Evolutionary conservation across 2,113 vertebrate genomes (phyloP), one percentile per base, ranked within the genome.

Genomic region (Carettochelys insculpta): DNA sequence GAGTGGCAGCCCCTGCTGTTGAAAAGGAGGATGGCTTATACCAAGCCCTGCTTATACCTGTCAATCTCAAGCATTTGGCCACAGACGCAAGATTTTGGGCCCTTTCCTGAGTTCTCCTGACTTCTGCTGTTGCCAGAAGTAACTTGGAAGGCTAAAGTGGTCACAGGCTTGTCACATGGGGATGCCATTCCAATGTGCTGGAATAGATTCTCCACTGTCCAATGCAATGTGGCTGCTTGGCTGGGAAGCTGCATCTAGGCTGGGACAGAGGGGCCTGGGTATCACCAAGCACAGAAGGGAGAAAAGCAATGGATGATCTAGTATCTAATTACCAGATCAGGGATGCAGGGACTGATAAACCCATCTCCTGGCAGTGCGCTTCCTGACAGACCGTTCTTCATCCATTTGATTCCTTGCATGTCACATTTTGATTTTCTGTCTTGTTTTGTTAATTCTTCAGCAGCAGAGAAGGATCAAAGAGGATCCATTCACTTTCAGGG

Each of bases 191-290:
- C 76, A n/a, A n/a, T 9, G 11, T 1, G 45, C 54, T 51, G 78
- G 43, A 13, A 25, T 31, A 16, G 47, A 34, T 73, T 77, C 47
- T 8, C 2, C 1, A 1, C 2, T 12, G 2, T 16, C 20, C 14
- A 2, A 8, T 65, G 54, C 41, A 11, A 7, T 47, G 10, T 0
- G 2, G 48, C 9, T 43, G 50, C 2, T 0, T 8, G 11, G 8
- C 31, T 27, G 6, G 48, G 34, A 48, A 8, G 12, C 52, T 3
- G 1, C 0, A 0, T 79, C 73, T 82, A 61, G n/a, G 78, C 5
- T 7, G 50, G 41, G 47, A 22, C 24, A 58, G 13, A 45, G 22
- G 41, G 24, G 24, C 45, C 10, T 16, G 47, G 2, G 24, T n/a
- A 24, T 47, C 58, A 5, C 6, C 4, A 75, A 75, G 24, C 52